A percentile compares a stretch with the other conserved stretches of the same genome.
phyloP scores from a whole-genome alignment of 2,797 vertebrate genomes.

The Enteromius mattozi region DNA sequence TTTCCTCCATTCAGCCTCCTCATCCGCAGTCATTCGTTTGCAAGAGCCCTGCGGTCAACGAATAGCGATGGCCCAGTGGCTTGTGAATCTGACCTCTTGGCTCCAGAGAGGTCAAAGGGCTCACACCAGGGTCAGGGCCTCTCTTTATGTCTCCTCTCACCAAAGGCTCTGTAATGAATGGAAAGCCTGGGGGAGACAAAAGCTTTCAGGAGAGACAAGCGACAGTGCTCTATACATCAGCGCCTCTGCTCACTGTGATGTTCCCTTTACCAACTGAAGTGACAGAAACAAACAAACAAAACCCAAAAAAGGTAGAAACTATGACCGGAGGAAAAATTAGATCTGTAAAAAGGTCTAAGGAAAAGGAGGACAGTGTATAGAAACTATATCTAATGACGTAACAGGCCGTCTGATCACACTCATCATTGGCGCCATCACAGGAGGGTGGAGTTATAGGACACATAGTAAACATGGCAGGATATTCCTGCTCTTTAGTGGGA shows the following conservation, averaged over 20 bases:
- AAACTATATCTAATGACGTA: constrained; percentile 47
- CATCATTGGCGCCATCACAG: constrained; percentile 52
- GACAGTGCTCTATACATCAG: constrained; percentile 94
- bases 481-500: constrained; percentile 29
- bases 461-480: constrained; percentile 41
- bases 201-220: constrained; percentile 91
- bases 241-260: constrained; percentile 82
- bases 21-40: constrained; percentile 81
- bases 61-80: constrained; percentile 87
- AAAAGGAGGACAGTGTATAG: constrained; percentile 58
- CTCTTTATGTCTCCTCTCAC: constrained; percentile 89
- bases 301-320: constrained; percentile 76
- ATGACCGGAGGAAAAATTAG: constrained; percentile 64
- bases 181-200: constrained; percentile 86
- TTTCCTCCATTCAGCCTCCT: constrained; percentile 80
- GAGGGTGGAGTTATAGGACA: constrained; percentile 38
- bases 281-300: constrained; percentile 56
- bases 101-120: constrained; percentile 94
- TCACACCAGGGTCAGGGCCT: constrained; percentile 86
- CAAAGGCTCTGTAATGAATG: constrained; percentile 99
- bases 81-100: constrained; percentile 88
- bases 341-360: constrained; percentile 65
- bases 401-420: constrained; percentile 55
- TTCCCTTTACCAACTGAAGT: constrained; percentile 53
- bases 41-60: constrained; percentile 79